Evolutionary conservation across 1,140 invertebrate genomes (phyloP).

Genomic region (Diorhabda carinulata): DNA sequence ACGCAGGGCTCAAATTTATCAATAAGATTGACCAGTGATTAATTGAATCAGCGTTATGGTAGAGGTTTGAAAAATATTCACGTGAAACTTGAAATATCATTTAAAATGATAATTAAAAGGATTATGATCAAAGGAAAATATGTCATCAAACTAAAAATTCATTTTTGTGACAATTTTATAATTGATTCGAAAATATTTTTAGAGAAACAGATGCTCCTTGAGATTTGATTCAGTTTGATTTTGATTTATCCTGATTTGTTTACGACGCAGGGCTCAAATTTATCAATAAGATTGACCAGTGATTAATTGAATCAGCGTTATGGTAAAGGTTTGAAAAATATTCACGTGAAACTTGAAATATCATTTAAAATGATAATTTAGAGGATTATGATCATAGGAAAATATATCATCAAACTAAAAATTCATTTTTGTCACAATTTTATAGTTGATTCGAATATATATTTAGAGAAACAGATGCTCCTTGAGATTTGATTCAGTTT

Average conservation of each 20-base stretch:
- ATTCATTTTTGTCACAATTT: too few species aligned
- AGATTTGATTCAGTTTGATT: too few species aligned
- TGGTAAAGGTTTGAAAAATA: too few species aligned
- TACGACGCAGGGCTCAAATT: neutral
- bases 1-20: too few species aligned
- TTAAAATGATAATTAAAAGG: neutral
- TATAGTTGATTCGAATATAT: too few species aligned
- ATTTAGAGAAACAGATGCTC: too few species aligned
- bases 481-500: too few species aligned
- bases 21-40: neutral
- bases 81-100: neutral
- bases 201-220: too few species aligned
- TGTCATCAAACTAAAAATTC: neutral
- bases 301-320: neutral
- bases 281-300: neutral
- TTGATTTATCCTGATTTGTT: too few species aligned
- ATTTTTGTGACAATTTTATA: too few species aligned
- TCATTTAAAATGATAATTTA: neutral
- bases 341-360: neutral
- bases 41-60: neutral
- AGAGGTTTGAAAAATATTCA: too few species aligned
- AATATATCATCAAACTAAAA: neutral
- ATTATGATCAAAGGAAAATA: neutral
- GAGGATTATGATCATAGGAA: neutral
- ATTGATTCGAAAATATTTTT: too few species aligned